phyloP scores from a whole-genome alignment of 2,113 vertebrate genomes.

The Paramisgurnus dabryanus region DNA sequence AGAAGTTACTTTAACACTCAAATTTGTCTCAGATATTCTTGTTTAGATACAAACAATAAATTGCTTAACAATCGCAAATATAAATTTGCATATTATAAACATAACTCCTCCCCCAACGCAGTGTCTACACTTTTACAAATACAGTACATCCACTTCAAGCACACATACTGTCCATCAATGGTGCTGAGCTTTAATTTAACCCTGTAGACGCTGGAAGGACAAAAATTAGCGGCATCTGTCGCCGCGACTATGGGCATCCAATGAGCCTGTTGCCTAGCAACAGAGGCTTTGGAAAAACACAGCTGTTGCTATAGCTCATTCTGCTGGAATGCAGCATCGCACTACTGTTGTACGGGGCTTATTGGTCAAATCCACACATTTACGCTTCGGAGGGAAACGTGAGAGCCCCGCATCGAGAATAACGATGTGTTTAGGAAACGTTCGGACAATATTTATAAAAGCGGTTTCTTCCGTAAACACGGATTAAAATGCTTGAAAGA shows the following conservation, averaged over 20 bases:
- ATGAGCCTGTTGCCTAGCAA: slow-evolving; percentile 70
- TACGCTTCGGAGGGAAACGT: not conserved
- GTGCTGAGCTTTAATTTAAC: slow-evolving; percentile 63
- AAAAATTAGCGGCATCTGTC: slow-evolving; percentile 61
- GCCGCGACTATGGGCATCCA: slow-evolving; percentile 55
- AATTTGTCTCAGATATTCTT: too few species aligned
- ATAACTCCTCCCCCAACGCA: not conserved
- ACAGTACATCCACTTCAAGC: not conserved
- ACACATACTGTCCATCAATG: slow-evolving; percentile 41
- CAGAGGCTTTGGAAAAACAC: slow-evolving; percentile 71
- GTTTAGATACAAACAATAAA: too few species aligned
- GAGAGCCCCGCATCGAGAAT: not conserved
- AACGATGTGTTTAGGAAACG: not conserved
- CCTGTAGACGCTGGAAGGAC: slow-evolving; percentile 61
- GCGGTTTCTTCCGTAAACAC: slow-evolving; percentile 1
- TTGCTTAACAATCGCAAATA: too few species aligned
- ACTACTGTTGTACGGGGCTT: slow-evolving; percentile 26
- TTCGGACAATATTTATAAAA: not conserved
- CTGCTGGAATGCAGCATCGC: slow-evolving; percentile 59
- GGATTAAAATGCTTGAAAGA: not conserved
- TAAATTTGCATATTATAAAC: not conserved
- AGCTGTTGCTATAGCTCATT: slow-evolving; percentile 57
- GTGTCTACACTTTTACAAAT: not conserved
- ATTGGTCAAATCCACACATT: slow-evolving; percentile 16
- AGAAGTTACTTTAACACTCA: too few species aligned